A percentile compares a stretch with the other conserved stretches of the same genome.
phyloP scores from a whole-genome alignment of 2,113 vertebrate genomes.

The Pachypanchax playfairii region DNA sequence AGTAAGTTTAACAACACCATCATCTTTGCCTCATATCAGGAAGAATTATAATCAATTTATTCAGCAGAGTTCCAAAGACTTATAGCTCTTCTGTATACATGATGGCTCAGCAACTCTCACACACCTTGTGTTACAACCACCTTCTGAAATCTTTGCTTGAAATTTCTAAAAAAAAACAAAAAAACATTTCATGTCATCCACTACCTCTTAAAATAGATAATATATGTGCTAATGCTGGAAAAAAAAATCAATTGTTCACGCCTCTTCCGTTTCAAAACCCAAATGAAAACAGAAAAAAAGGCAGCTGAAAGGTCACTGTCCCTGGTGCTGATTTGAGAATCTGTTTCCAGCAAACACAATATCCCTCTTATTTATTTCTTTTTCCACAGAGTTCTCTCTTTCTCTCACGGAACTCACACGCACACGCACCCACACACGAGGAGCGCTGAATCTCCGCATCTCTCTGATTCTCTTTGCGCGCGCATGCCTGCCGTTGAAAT shows the following conservation, averaged over 20 bases:
- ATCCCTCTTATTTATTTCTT: not conserved
- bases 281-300: not conserved
- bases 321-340: constrained; percentile 3
- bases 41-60: too few relatives aligned
- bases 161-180: too few relatives aligned
- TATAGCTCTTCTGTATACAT: too few relatives aligned
- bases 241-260: too few relatives aligned
- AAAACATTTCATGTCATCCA: too few relatives aligned
- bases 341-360: not conserved
- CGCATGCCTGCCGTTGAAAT: constrained; percentile 32
- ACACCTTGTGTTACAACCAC: too few relatives aligned
- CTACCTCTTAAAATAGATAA: not conserved
- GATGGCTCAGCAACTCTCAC: too few relatives aligned
- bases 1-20: too few relatives aligned
- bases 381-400: not conserved
- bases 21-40: too few relatives aligned
- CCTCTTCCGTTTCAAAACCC: not conserved
- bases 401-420: not conserved
- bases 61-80: too few relatives aligned
- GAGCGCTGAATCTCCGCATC: not conserved
- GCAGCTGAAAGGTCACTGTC: not conserved
- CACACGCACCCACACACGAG: not conserved
- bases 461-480: not conserved
- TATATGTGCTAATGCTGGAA: too few relatives aligned
- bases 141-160: too few relatives aligned